Percentiles rank a stretch among this genome's conserved stretches.
Evolutionary conservation across 2,888 invertebrate species (phyloP).

Genomic region (Caenorhabditis sp.): DNA sequence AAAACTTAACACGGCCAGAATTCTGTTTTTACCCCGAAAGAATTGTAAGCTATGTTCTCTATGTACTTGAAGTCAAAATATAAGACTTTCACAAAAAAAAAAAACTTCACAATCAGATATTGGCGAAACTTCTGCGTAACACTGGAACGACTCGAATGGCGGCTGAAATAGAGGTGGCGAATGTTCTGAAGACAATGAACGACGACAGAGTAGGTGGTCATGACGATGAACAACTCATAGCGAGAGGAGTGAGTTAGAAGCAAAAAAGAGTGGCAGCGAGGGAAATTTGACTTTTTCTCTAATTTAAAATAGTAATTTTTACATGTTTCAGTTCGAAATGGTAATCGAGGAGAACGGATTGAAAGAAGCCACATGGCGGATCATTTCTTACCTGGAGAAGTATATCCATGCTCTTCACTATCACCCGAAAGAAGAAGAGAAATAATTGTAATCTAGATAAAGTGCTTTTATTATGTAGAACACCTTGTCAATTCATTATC

Average conservation of each 20-base stretch:
- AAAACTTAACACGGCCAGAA: no score
- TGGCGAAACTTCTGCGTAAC: conserved; percentile 59
- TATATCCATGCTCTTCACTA: conserved; percentile 69
- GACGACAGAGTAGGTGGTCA: conserved; percentile 67
- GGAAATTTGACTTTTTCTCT: not conserved
- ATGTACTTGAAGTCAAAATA: no score
- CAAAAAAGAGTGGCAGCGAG: conserved; percentile 9
- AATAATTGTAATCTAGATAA: not conserved
- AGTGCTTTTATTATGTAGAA: not conserved
- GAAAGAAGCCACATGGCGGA: conserved; percentile 68
- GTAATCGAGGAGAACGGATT: conserved; percentile 74
- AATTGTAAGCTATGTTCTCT: no score
- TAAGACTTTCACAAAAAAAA: not conserved
- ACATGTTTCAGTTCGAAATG: conserved; percentile 66
- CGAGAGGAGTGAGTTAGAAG: conserved; percentile 58
- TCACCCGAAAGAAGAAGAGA: conserved; percentile 24
- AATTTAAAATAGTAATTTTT: not conserved
- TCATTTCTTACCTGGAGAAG: conserved; percentile 70
- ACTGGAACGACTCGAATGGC: conserved; percentile 64
- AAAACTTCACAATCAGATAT: conserved; percentile 38
- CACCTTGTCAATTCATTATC: conserved; percentile 35
- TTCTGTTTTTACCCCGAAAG: no score
- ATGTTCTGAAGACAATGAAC: conserved; percentile 65
- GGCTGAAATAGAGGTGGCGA: conserved; percentile 60
- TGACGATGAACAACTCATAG: conserved; percentile 36